Percentiles rank a stretch among this genome's conserved stretches.
Evolutionary conservation across 2,113 vertebrate genomes (phyloP).

Genomic region (Callipepla squamata): DNA sequence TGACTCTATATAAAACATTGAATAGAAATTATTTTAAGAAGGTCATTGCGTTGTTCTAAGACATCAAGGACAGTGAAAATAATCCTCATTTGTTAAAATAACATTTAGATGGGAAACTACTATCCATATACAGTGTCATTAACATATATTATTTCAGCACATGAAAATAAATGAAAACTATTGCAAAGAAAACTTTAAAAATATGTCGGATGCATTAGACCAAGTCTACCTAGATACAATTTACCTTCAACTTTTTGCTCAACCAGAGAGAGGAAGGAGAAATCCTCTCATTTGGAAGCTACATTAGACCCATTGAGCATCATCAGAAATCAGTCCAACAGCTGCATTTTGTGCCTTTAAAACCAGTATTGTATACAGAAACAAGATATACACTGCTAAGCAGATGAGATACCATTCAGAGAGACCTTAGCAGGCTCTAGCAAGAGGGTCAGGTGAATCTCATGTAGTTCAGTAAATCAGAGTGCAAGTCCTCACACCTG

Average conservation of each 20-base stretch:
- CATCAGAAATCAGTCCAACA: background rate
- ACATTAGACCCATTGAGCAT: background rate
- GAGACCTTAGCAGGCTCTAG: too few relatives aligned
- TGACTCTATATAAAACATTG: background rate
- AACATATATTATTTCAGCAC: background rate
- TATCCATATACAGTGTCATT: background rate
- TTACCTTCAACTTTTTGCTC: background rate
- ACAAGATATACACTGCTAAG: background rate
- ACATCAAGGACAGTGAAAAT: slow-evolving; percentile 18
- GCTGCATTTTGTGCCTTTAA: background rate
- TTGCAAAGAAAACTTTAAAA: background rate
- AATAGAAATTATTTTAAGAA: slow-evolving; percentile 18
- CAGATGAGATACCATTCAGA: background rate
- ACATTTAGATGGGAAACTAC: background rate
- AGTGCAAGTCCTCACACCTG: too few relatives aligned
- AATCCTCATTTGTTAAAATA: slow-evolving; percentile 35
- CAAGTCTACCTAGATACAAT: background rate
- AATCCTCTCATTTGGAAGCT: background rate
- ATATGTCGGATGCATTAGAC: background rate
- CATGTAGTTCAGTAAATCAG: too few relatives aligned
- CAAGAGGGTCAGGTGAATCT: too few relatives aligned
- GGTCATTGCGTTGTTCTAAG: slow-evolving; percentile 3
- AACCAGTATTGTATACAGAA: background rate
- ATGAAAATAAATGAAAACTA: background rate
- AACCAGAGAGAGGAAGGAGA: background rate